phyloP scores from a whole-genome alignment of 2,113 vertebrate genomes.

The Myrmecobius fasciatus region DNA sequence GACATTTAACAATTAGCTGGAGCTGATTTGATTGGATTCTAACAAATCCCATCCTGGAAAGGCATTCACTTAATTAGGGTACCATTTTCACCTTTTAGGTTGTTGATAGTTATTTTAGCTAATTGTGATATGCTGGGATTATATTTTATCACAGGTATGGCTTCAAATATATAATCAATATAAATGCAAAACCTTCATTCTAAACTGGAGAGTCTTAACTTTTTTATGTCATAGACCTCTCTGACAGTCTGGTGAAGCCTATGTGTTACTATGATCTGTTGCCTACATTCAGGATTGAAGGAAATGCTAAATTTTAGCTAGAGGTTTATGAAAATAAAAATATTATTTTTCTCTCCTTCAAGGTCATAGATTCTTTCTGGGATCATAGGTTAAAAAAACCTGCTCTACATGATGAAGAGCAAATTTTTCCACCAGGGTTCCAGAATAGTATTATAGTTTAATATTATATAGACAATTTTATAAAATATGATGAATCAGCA shows the following conservation, averaged over 20 bases:
- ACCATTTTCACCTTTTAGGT: slow-evolving; percentile 28
- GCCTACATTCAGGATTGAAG: background rate
- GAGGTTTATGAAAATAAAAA: background rate
- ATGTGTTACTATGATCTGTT: background rate
- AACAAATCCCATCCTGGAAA: background rate
- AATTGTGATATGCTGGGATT: slow-evolving; percentile 1
- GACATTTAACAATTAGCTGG: background rate
- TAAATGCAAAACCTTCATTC: slow-evolving; percentile 41
- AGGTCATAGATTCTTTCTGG: background rate
- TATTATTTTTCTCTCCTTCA: background rate
- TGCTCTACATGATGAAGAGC: background rate
- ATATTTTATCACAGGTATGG: background rate
- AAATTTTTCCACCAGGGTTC: background rate
- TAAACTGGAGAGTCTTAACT: background rate
- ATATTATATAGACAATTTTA: background rate
- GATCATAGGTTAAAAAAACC: background rate
- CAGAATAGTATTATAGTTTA: background rate
- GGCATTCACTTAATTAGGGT: background rate
- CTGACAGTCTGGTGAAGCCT: background rate
- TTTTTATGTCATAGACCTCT: background rate
- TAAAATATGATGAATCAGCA: background rate
- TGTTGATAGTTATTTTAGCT: background rate
- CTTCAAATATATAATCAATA: slow-evolving; percentile 1
- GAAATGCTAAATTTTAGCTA: background rate
- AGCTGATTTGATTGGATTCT: background rate